Evolutionary conservation across 2,888 invertebrate species (phyloP).

Genomic region (Machimus atricapillus): DNA sequence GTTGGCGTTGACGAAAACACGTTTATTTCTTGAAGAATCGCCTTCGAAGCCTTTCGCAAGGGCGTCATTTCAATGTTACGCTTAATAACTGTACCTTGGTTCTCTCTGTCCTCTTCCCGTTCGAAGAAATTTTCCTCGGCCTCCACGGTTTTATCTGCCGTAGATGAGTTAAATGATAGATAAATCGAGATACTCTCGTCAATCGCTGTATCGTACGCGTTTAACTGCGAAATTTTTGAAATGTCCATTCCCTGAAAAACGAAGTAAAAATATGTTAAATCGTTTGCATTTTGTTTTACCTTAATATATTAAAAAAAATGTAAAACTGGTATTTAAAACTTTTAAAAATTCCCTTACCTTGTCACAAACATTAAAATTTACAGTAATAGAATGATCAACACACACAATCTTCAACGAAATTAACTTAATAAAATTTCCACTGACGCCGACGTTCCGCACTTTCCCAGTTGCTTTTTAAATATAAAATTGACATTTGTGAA

Average conservation of each 20-base stretch:
- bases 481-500: not conserved
- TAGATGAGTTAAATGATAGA: not conserved
- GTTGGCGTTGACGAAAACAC: conserved; percentile 16
- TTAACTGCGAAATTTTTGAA: not conserved
- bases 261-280: not conserved
- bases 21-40: not conserved
- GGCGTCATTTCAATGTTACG: not conserved
- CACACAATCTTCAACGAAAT: not conserved
- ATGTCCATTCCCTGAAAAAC: not conserved
- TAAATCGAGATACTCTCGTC: conserved; percentile 7
- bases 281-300: not conserved
- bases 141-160: not conserved
- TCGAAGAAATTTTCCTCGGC: not conserved
- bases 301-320: not conserved
- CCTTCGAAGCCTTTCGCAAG: not conserved
- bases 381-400: not conserved
- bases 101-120: not conserved
- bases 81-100: not conserved
- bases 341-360: not conserved
- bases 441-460: not conserved
- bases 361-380: not conserved
- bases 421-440: not conserved
- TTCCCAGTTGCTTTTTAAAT: not conserved
- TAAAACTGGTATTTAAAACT: not conserved
- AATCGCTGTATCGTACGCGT: not conserved